These are phyloP conservation scores for Volucella zonaria DNA, from an alignment of 2,888 invertebrate species.

Conservation along the genomic window DNA sequence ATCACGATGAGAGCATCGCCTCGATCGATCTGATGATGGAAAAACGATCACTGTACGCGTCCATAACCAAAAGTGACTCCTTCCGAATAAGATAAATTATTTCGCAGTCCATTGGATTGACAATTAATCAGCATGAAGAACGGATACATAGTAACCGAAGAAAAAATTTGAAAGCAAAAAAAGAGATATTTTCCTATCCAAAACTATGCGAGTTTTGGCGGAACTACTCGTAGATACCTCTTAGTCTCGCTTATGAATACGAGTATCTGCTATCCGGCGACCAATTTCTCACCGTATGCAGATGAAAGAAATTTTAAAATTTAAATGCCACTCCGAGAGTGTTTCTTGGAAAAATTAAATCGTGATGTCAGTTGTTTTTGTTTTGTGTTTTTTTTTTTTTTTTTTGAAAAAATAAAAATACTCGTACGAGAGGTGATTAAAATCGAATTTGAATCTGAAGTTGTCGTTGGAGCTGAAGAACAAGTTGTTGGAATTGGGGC, in stretches of 20 bases:
- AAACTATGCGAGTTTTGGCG: no score
- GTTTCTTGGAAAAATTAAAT: constrained; percentile 9
- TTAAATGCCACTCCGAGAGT: background rate
- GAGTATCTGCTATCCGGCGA: no score
- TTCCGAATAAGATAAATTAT: constrained; percentile 3
- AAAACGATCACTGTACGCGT: constrained; percentile 7
- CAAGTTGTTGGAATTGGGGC: background rate
- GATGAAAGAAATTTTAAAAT: background rate
- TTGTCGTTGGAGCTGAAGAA: background rate
- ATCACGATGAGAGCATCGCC: constrained; percentile 1
- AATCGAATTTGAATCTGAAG: constrained; percentile 16
- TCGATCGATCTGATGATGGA: background rate
- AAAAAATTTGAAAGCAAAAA: background rate
- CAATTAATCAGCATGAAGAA: constrained; percentile 29
- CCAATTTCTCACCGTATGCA: background rate
- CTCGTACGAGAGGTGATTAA: constrained; percentile 1
- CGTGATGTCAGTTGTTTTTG: constrained; percentile 20
- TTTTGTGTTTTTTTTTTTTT: background rate
- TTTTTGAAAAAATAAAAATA: background rate
- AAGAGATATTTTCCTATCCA: background rate
- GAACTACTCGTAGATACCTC: no score
- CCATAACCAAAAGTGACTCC: constrained; percentile 15
- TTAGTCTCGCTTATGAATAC: no score
- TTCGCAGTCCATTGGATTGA: constrained; percentile 8
- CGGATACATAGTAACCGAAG: background rate